Evolutionary conservation across 2,888 invertebrate genomes (phyloP).

Genomic region (Rhagium mordax): DNA sequence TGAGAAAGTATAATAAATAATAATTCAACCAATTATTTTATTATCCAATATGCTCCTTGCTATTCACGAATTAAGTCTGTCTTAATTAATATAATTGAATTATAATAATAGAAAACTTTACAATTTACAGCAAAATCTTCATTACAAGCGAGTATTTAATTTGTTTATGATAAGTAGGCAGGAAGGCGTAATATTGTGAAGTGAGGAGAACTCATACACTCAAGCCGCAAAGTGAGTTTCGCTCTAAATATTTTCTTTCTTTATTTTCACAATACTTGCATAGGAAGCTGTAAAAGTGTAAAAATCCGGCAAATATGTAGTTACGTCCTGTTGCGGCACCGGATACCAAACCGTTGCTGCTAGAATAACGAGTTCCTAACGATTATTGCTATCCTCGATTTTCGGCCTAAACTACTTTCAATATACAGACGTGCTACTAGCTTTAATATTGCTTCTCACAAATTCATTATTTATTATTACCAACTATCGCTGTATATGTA

Average conservation of each 20-base stretch:
- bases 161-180: background rate
- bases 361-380: slow-evolving; percentile 54
- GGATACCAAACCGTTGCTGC: slow-evolving; percentile 53
- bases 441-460: background rate
- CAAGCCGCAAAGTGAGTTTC: slow-evolving; percentile 14
- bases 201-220: background rate
- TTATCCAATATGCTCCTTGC: no score
- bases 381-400: slow-evolving; percentile 51
- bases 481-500: background rate
- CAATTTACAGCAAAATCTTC: background rate
- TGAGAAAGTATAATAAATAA: no score
- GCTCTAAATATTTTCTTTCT: slow-evolving; percentile 5
- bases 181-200: background rate
- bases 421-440: slow-evolving; percentile 14
- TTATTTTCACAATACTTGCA: slow-evolving; percentile 32
- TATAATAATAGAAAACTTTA: no score
- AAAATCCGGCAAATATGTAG: slow-evolving; percentile 49
- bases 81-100: no score
- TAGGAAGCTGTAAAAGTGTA: slow-evolving; percentile 44
- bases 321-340: slow-evolving; percentile 50
- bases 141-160: background rate
- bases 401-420: slow-evolving; percentile 43
- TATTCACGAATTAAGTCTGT: no score
- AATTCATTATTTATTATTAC: background rate
- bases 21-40: slow-evolving; percentile 4